Evolutionary conservation across 2,113 vertebrate genomes (phyloP).

Genomic region (Leiothrix lutea): DNA sequence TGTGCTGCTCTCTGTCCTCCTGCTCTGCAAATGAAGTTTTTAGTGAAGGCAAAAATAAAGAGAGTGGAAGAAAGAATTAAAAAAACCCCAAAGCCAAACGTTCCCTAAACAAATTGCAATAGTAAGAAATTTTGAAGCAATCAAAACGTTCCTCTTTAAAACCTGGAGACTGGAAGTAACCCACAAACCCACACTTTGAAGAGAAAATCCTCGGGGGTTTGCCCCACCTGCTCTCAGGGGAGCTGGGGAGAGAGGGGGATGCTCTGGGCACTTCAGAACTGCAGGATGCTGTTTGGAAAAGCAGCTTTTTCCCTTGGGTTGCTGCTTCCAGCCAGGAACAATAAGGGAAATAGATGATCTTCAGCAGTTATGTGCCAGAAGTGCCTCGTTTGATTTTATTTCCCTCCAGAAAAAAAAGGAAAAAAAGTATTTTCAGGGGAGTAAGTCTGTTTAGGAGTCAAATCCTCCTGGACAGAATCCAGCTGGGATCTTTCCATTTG

Average conservation of each 20-base stretch:
- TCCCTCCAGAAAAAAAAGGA: neutral
- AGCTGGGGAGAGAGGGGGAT: neutral
- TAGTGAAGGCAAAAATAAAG: neutral
- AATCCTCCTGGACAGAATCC: neutral
- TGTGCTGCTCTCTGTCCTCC: neutral
- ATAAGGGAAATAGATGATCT: neutral
- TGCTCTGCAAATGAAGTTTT: neutral
- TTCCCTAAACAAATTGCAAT: neutral
- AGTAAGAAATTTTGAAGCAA: neutral
- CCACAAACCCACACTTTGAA: neutral
- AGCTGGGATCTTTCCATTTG: neutral
- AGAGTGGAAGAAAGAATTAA: neutral
- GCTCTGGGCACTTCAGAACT: neutral
- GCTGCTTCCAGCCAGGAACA: neutral
- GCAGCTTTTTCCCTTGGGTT: neutral
- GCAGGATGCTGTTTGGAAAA: neutral
- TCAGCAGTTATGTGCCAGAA: neutral
- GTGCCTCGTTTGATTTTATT: constrained; percentile 2
- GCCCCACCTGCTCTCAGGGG: neutral
- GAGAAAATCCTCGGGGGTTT: neutral
- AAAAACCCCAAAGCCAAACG: too few species aligned
- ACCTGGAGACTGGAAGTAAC: neutral
- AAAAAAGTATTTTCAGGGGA: neutral
- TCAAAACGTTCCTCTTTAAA: neutral
- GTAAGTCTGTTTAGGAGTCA: neutral